Evolutionary conservation across 1,140 invertebrate species (phyloP), one percentile per base, ranked within the genome.

Genomic region (Onthophagus taurus): DNA sequence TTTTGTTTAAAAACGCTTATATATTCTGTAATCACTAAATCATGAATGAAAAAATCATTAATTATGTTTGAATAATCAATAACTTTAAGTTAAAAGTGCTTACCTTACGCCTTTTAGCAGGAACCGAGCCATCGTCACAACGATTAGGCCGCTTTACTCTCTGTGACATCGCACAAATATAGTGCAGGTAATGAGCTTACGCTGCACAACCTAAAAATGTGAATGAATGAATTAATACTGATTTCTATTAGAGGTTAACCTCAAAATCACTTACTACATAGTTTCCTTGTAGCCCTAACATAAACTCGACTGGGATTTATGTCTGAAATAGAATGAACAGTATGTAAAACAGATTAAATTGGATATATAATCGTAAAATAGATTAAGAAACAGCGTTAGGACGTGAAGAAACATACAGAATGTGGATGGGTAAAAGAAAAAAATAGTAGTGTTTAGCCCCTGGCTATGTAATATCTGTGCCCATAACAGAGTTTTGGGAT

Each of bases 31-130:
- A n/a, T n/a, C n/a, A n/a, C n/a, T n/a, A n/a, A n/a, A n/a, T n/a
- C n/a, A n/a, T n/a, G n/a, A n/a, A n/a, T n/a, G n/a, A n/a, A 37
- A 11, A 37, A 37, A 21, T 20, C 13, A 6, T 12, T 5, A 37
- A 11, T 20, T 8, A 21, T 13, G 9, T 23, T 2, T n/a, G 14
- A 21, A 34, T 6, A 34, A 11, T 37, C 7, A 37, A 37, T 13
- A 18, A 21, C 12, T 33, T 2, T 4, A 37, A 4, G 35, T 19
- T 21, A 23, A 20, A 21, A 7, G 4, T 2, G 64, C 73, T 72
- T 55, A 77, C 77, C 65, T 80, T 79, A 51, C 77, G 75, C 66
- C 77, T 76, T 67, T 80, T 80, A 63, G 76, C 68, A 52, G 76
- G 68, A 59, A 77, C 72, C 62, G 74, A 72, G 64, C 72, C 76